phyloP scores from a whole-genome alignment of 2,888 invertebrate genomes.

The Mayetiola destructor region DNA sequence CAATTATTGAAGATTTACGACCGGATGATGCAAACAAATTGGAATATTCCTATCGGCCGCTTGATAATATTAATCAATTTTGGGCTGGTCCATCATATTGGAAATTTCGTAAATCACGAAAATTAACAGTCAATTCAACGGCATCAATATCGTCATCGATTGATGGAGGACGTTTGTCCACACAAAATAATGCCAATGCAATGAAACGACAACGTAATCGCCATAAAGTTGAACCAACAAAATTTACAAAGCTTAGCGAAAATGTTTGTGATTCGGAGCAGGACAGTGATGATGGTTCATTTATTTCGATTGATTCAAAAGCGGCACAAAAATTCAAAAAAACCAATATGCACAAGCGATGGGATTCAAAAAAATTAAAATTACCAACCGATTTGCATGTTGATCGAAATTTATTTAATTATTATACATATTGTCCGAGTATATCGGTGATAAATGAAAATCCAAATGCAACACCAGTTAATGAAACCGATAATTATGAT shows the following conservation, averaged over 20 bases:
- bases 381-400: slow-evolving; percentile 30
- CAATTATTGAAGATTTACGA: slow-evolving; percentile 42
- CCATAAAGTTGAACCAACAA: slow-evolving; percentile 18
- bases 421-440: neutral
- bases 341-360: slow-evolving; percentile 30
- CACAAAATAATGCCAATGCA: neutral
- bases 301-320: slow-evolving; percentile 25
- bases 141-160: neutral
- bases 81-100: slow-evolving; percentile 80
- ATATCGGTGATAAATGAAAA: neutral
- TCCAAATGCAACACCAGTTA: slow-evolving; percentile 22
- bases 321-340: slow-evolving; percentile 25
- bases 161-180: neutral
- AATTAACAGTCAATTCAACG: neutral
- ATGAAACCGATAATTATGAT: slow-evolving; percentile 34
- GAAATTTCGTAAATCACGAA: slow-evolving; percentile 46
- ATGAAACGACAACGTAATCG: slow-evolving; percentile 2
- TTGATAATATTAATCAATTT: slow-evolving; percentile 36
- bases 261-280: slow-evolving; percentile 19
- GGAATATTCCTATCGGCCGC: slow-evolving; percentile 57
- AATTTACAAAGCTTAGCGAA: slow-evolving; percentile 20
- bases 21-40: slow-evolving; percentile 40
- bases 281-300: slow-evolving; percentile 26
- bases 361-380: slow-evolving; percentile 32
- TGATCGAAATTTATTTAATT: slow-evolving; percentile 24